Percentiles rank a stretch among this genome's conserved stretches.
These are phyloP conservation scores for Eurois occulta DNA, from an alignment of 2,888 invertebrate genomes.

Conservation along the genomic window DNA sequence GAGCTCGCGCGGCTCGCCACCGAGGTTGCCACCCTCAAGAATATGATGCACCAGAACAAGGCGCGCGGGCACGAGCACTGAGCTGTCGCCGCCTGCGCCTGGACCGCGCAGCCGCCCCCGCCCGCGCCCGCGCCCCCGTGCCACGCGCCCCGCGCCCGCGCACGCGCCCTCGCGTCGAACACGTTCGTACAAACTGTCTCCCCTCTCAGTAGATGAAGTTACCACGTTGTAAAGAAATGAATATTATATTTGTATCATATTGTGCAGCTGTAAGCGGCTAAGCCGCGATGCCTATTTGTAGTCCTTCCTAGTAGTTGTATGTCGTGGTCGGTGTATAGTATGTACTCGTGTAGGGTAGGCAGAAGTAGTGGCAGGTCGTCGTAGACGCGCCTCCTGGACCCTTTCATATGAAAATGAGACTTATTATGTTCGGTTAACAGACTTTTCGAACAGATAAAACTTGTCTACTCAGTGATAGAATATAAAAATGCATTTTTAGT, in stretches of 20 bases:
- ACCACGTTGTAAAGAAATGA: conserved; percentile 88
- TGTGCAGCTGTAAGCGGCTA: conserved; percentile 88
- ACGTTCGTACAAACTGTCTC: conserved; percentile 86
- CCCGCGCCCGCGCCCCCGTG: conserved; percentile 60
- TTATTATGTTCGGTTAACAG: conserved; percentile 85
- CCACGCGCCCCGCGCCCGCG: conserved; percentile 57
- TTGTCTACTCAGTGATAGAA: conserved; percentile 89
- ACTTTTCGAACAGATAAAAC: conserved; percentile 90
- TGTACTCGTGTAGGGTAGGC: conserved; percentile 77
- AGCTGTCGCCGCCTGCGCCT: conserved; percentile 80
- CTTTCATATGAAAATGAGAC: conserved; percentile 81
- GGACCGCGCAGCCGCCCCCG: conserved; percentile 75
- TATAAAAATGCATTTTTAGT: conserved; percentile 90
- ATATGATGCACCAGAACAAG: conserved; percentile 93
- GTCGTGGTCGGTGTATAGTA: conserved; percentile 79
- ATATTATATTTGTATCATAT: conserved; percentile 85
- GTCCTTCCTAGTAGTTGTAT: conserved; percentile 88
- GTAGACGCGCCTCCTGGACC: conserved; percentile 71
- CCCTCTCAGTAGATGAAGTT: conserved; percentile 86
- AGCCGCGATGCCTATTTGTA: conserved; percentile 86
- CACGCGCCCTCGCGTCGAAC: conserved; percentile 71
- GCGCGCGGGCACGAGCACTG: conserved; percentile 87
- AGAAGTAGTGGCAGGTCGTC: conserved; percentile 64
- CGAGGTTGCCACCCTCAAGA: conserved; percentile 97
- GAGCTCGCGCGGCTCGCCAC: conserved; percentile 96